Evolutionary conservation across 2,888 invertebrate genomes (phyloP).

Genomic region (Bhutanitis thaidina): DNA sequence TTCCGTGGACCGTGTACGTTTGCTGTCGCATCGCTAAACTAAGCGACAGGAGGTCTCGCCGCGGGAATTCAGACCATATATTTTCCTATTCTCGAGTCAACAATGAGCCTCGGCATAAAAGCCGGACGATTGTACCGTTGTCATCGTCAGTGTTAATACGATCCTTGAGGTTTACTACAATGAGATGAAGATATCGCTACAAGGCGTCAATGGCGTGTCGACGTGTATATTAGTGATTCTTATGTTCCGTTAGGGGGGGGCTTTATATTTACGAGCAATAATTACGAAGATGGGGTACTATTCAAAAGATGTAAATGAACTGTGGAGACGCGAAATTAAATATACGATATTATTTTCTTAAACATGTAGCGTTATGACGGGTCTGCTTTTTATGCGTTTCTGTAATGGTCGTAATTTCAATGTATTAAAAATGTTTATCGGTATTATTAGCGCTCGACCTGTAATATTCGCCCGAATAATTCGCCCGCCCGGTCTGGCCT

Average conservation of each 20-base stretch:
- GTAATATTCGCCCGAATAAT: constrained; percentile 51
- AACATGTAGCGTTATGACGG: constrained; percentile 47
- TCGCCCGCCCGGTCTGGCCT: constrained; percentile 66
- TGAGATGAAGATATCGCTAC: constrained; percentile 64
- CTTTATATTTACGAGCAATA: constrained; percentile 56
- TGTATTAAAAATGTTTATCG: constrained; percentile 68
- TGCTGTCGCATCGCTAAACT: constrained; percentile 55
- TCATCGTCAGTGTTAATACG: constrained; percentile 78
- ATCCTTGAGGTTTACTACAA: constrained; percentile 78
- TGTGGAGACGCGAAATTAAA: constrained; percentile 44
- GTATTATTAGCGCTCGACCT: constrained; percentile 48
- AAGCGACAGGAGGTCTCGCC: constrained; percentile 62
- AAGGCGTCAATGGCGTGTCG: constrained; percentile 70
- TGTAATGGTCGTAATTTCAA: constrained; percentile 68
- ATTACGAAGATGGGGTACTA: constrained; percentile 52
- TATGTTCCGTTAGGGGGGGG: constrained; percentile 61
- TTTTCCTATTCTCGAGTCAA: constrained; percentile 69
- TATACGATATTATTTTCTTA: constrained; percentile 48
- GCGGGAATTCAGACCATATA: constrained; percentile 66
- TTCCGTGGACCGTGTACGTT: constrained; percentile 60
- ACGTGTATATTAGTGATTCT: constrained; percentile 76
- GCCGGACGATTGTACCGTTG: constrained; percentile 63
- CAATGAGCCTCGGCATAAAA: constrained; percentile 67
- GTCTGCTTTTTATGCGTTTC: constrained; percentile 63
- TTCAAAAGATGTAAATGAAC: constrained; percentile 45